Base-by-base conservation (phyloP, 2,888 invertebrate species). In the Mesoligia furuncula region DNA sequence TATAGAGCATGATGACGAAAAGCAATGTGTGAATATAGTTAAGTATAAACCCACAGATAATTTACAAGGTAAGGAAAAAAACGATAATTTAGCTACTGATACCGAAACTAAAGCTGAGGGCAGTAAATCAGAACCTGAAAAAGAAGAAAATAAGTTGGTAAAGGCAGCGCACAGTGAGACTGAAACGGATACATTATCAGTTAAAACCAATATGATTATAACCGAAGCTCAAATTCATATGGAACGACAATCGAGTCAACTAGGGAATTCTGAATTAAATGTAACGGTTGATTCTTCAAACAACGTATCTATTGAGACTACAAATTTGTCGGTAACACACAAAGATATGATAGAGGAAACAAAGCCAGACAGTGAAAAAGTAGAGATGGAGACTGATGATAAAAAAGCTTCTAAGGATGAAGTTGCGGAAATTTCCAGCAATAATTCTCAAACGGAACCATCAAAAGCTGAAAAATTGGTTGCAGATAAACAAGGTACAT, bases 151-250 rank as follows among this genome's bases (percentile, higher is more conserved):
- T 68, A 90, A 91, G 87, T 80, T 90, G 45, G 81, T 88, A 51
- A 96, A 94, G 90, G 90, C 92, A 66, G 64, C 31, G 36, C 93
- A 92, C 15, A 97, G 96, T 92, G 97, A 95, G 92, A 97, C 94
- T 72, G 97, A 97, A 92, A 96, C 96, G 1, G 96, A 97, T 83
- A 96, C 95, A 11, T 85, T 95, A 79, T 97, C 97, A 42, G 93
- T 96, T 9, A 95, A 97, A 90, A 96, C 96, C 8, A 97, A 96
- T 83, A 96, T 96, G 94, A 93, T 97, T 66, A 94, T 95, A 71
- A 97, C 97, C 15, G 97, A 97, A 94, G 97, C 97, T 42, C 96
- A 96, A 93, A 95, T 97, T 83, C 97, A 97, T 78, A 95, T 96
- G 93, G 95, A 97, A 89, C 94, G 95, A 74, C 94, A 96, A 85